A percentile compares a stretch with the other conserved stretches of the same genome.
phyloP scores from a whole-genome alignment of 2,113 vertebrate genomes.

The Tonatia bakeri region DNA sequence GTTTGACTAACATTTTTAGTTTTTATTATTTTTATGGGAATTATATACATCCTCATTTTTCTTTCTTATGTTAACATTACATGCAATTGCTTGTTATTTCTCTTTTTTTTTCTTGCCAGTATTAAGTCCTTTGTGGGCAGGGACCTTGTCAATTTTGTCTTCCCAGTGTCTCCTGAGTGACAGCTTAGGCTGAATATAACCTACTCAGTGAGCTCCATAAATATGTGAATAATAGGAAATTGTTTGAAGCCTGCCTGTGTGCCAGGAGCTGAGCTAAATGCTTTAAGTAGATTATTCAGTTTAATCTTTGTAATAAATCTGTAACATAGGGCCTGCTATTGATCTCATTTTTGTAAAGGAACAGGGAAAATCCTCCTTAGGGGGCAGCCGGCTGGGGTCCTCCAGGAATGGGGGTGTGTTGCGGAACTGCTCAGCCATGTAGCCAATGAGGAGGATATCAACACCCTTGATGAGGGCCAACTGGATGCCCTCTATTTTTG shows the following conservation, averaged over 20 bases:
- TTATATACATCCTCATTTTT: neutral
- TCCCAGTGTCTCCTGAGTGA: neutral
- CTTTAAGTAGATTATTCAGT: neutral
- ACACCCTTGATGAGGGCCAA: slow-evolving; percentile 90
- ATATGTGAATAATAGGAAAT: neutral
- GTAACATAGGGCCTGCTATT: neutral
- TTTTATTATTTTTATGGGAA: neutral
- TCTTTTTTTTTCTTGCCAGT: neutral
- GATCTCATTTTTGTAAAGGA: neutral
- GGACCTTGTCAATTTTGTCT: neutral
- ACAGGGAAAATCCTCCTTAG: slow-evolving; percentile 74
- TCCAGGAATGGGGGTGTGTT: slow-evolving; percentile 85
- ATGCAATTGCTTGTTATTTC: neutral
- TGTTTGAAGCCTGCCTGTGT: neutral
- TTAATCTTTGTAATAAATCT: neutral
- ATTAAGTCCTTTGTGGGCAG: neutral
- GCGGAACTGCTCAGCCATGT: slow-evolving; percentile 90
- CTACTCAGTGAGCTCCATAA: neutral
- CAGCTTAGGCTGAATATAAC: neutral
- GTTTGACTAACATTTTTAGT: neutral
- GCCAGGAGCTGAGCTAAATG: neutral
- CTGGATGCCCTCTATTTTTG: slow-evolving; percentile 91
- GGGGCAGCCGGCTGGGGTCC: slow-evolving; percentile 85
- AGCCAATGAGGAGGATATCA: slow-evolving; percentile 89
- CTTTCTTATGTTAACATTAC: neutral